Base-by-base conservation (phyloP, 1,140 invertebrate genomes). In the Zophobas atratus region DNA sequence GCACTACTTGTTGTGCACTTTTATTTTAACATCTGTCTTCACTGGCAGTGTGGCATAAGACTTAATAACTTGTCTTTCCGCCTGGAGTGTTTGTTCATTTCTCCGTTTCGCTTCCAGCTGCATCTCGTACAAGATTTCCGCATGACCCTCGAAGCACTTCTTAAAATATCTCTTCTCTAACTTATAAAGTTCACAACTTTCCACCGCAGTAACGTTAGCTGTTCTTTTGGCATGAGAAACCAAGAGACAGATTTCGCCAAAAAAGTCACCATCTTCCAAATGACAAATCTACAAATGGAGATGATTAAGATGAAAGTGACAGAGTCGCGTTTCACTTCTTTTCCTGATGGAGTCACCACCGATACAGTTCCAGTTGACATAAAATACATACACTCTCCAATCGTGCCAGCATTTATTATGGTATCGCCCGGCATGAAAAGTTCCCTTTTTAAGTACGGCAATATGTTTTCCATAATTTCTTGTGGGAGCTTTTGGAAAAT, bases 381-480 rank as follows among this genome's bases (percentile, higher is more conserved):
- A 76, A 92, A 91, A 80, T 88, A 92, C 90, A 92, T 91, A 77
- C 88, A 91, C 49, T 91, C 88, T 5, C 90, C 90, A 6, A 86
- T 82, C 6, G 87, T 86, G 0, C 89, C 89, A 2, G 90, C 89
- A 81, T 88, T 88, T 1, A 89, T 84, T 20, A 92, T 90, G 8
- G 81, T 60, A 60, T 85, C 83, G 53, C 80, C 81, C 1, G 83
- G 81, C 5, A 85, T 70, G 51, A 81, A 84, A 32, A 84, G 81
- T 75, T 84, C 81, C 0, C 77, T 76, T 48, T 81, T 79, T 34
- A 85, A 67, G 75, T 80, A 46, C 0, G 77, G 34, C 1, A 84
- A 74, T 0, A 85, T 77, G 33, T 83, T 72, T 4, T 75, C 75
- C 5, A 84, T 60, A 2, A 77, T 60, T 46, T 81, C 77, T 0